Evolutionary conservation across 2,797 vertebrate genomes (phyloP).

Genomic region (Gobionotothen gibberifrons): DNA sequence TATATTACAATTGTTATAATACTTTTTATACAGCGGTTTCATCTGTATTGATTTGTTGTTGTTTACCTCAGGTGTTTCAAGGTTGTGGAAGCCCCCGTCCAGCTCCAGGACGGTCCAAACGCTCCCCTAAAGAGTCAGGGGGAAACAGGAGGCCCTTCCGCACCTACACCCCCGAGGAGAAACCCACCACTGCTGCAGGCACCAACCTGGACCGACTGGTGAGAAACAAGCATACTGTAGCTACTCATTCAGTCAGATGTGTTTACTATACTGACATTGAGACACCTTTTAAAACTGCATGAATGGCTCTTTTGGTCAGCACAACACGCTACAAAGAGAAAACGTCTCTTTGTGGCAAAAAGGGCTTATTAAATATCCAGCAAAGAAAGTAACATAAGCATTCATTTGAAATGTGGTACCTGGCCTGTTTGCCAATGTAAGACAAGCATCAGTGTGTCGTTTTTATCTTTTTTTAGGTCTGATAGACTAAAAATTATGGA

Average conservation of each 20-base stretch:
- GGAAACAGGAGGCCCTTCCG: slow-evolving; percentile 81
- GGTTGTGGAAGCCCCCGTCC: slow-evolving; percentile 88
- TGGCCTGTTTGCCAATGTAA: no score
- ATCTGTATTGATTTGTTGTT: neutral
- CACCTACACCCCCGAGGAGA: slow-evolving; percentile 84
- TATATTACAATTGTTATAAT: neutral
- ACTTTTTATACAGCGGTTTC: neutral
- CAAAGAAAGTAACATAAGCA: neutral
- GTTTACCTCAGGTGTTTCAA: slow-evolving; percentile 86
- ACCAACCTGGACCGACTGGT: slow-evolving; percentile 91
- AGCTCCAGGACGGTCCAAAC: slow-evolving; percentile 76
- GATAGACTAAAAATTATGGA: neutral
- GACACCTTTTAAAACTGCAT: neutral
- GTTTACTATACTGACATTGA: neutral
- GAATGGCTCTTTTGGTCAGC: neutral
- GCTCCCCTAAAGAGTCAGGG: slow-evolving; percentile 82
- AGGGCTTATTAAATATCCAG: neutral
- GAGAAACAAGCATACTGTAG: slow-evolving; percentile 39
- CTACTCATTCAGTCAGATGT: neutral
- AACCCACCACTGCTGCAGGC: slow-evolving; percentile 88
- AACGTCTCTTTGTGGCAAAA: neutral
- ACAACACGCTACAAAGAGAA: neutral
- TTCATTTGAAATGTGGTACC: neutral
- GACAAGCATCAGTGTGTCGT: no score
- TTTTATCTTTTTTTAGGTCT: neutral